These are phyloP conservation scores for Empidonax alnorum DNA, from an alignment of 2,113 vertebrate genomes.

Conservation along the genomic window DNA sequence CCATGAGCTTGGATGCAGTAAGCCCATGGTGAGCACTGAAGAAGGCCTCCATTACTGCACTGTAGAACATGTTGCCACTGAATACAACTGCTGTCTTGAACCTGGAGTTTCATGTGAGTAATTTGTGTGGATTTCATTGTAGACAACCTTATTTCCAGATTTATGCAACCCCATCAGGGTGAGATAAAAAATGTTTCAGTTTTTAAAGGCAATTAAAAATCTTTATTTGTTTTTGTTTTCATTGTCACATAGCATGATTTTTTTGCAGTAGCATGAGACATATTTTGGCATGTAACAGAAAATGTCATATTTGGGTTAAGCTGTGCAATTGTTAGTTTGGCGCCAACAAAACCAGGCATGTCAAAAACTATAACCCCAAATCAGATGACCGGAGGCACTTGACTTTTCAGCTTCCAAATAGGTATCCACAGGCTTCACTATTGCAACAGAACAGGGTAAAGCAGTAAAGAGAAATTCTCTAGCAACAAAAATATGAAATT, in stretches of 20 bases:
- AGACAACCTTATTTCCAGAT: not conserved
- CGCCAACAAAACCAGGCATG: not conserved
- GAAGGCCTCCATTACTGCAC: not conserved
- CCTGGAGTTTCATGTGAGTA: not conserved
- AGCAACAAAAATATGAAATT: not conserved
- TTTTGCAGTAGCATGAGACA: not conserved
- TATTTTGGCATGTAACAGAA: not conserved
- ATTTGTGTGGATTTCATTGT: not conserved
- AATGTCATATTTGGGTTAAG: not conserved
- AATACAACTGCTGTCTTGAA: not conserved
- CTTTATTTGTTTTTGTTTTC: not conserved
- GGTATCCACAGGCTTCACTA: not conserved
- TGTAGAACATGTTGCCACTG: not conserved
- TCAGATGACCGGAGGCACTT: not conserved
- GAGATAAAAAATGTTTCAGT: not conserved
- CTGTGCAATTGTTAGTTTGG: not conserved
- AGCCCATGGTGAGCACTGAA: not conserved
- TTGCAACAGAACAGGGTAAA: not conserved
- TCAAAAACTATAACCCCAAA: not conserved
- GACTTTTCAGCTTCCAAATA: not conserved
- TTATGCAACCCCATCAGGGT: not conserved
- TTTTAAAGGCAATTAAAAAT: not conserved
- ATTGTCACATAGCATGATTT: not conserved
- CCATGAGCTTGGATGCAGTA: not conserved
- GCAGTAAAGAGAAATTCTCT: not conserved